phyloP scores from a whole-genome alignment of 2,888 invertebrate genomes.

The Tanytarsus gracilentus region DNA sequence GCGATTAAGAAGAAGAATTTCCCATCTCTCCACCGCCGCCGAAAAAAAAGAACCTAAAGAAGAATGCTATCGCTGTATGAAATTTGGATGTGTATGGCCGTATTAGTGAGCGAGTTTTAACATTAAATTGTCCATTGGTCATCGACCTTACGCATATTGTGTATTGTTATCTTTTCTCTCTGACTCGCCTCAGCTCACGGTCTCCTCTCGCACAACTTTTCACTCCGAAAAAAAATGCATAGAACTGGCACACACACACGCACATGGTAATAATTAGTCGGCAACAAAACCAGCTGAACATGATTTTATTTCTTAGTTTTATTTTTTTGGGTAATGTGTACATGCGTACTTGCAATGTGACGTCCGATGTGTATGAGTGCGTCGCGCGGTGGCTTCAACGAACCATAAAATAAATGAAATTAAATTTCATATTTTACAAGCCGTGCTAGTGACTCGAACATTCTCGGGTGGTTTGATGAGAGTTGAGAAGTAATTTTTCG shows the following conservation, averaged over 20 bases:
- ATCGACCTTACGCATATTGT: constrained; percentile 25
- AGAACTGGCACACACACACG: neutral
- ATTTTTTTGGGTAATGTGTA: neutral
- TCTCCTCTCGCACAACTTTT: neutral
- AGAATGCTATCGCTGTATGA: neutral
- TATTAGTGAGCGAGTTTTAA: neutral
- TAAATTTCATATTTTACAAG: constrained; percentile 7
- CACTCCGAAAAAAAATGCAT: constrained; percentile 12
- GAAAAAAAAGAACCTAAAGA: neutral
- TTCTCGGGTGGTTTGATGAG: neutral
- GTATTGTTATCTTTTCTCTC: constrained; percentile 15
- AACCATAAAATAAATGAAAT: constrained; percentile 27
- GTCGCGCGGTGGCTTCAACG: constrained; percentile 19
- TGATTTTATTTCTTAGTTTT: neutral
- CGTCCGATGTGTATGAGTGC: neutral
- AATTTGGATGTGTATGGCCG: neutral
- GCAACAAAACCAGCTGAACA: constrained; percentile 18
- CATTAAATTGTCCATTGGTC: constrained; percentile 19
- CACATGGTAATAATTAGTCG: constrained; percentile 6
- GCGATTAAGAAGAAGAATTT: too few relatives aligned
- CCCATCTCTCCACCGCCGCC: neutral
- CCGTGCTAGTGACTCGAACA: neutral
- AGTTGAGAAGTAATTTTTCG: constrained; percentile 18
- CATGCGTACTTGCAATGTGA: neutral
- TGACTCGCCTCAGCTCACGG: neutral